These are phyloP conservation scores for Pyrrhosoma nymphula DNA, from an alignment of 2,888 invertebrate species.

Conservation along the genomic window DNA sequence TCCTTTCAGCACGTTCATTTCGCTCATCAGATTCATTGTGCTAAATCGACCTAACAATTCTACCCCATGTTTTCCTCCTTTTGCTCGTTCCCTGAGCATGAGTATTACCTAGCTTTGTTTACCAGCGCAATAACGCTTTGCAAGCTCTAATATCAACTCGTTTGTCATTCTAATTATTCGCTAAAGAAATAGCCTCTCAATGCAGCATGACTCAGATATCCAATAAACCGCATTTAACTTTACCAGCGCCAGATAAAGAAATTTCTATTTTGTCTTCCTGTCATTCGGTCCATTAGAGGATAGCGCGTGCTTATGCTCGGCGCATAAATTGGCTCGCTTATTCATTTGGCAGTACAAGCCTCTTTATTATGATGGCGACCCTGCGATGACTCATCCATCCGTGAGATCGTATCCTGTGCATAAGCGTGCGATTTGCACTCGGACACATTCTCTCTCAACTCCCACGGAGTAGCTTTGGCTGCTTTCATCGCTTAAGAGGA, in stretches of 20 bases:
- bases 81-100: neutral
- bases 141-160: neutral
- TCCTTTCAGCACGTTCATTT: neutral
- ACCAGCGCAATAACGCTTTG: neutral
- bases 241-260: neutral
- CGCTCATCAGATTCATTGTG: neutral
- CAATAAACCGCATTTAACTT: conserved; percentile 44
- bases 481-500: no score
- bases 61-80: neutral
- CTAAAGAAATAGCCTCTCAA: neutral
- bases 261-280: conserved; percentile 54
- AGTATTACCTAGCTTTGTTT: neutral
- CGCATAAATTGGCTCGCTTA: conserved; percentile 4
- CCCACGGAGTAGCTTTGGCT: neutral
- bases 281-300: conserved; percentile 51
- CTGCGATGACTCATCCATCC: neutral
- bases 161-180: neutral
- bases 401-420: neutral
- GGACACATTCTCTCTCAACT: neutral
- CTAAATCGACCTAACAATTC: neutral
- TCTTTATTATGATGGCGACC: conserved; percentile 48
- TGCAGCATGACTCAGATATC: neutral
- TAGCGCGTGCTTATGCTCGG: neutral
- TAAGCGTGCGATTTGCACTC: neutral
- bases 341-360: neutral